phyloP scores from a whole-genome alignment of 1,140 invertebrate genomes.

The Drosophila simulans region DNA sequence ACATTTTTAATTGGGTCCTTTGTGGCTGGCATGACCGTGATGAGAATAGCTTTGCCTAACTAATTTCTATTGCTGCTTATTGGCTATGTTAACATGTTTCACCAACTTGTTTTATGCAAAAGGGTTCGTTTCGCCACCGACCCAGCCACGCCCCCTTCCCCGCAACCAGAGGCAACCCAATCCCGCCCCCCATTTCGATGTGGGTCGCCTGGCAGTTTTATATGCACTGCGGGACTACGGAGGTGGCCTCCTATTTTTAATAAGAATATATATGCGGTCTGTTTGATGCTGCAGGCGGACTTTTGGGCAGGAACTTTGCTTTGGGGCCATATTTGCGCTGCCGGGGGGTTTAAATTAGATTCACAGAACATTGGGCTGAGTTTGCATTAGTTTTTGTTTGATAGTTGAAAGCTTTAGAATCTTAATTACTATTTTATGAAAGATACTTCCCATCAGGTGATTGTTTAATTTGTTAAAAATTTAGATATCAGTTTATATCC shows the following conservation, averaged over 20 bases:
- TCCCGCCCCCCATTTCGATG: constrained; percentile 6
- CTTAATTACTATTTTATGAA: too few species aligned
- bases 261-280: constrained; percentile 80
- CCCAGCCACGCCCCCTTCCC: constrained; percentile 4
- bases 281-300: constrained; percentile 60
- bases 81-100: constrained; percentile 82
- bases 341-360: constrained; percentile 24
- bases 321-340: constrained; percentile 14
- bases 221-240: constrained; percentile 75
- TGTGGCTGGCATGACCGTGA: constrained; percentile 71
- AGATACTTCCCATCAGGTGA: too few species aligned
- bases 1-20: constrained; percentile 84
- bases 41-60: constrained; percentile 80
- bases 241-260: constrained; percentile 68
- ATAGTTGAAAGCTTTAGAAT: too few species aligned
- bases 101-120: constrained; percentile 79
- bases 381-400: constrained; percentile 19
- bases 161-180: too few species aligned
- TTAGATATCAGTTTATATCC: too few species aligned
- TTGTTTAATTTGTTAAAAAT: too few species aligned
- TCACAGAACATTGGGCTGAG: constrained; percentile 2
- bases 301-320: constrained; percentile 18
- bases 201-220: constrained; percentile 53
- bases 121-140: constrained; percentile 17
- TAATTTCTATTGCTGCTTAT: constrained; percentile 83